Conservation (phyloP, 2,113 vertebrate genomes). For the Corythornis vintsioides region DNA sequence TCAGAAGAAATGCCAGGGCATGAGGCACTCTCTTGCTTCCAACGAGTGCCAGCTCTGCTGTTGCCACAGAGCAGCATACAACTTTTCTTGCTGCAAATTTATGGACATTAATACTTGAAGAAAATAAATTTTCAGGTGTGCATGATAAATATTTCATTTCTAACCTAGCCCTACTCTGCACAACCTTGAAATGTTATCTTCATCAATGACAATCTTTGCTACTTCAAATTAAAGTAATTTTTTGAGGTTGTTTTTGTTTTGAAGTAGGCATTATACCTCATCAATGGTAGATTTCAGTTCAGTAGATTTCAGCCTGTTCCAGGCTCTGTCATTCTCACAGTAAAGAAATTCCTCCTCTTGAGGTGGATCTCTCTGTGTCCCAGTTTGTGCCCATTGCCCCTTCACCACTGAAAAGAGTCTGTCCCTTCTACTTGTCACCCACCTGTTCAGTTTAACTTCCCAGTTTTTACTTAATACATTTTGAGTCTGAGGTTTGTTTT, state of each 20-base stretch:
- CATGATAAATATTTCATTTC: neutral
- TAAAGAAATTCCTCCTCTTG: too few relatives aligned
- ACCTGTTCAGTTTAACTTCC: neutral
- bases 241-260: too few relatives aligned
- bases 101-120: neutral
- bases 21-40: neutral
- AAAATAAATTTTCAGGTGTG: neutral
- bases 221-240: neutral
- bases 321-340: too few relatives aligned
- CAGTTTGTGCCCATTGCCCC: too few relatives aligned
- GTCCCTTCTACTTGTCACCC: too few relatives aligned
- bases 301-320: too few relatives aligned
- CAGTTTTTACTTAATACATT: neutral
- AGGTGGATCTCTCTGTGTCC: too few relatives aligned
- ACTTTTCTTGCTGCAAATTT: neutral
- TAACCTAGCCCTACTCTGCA: neutral
- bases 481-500: neutral
- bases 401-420: too few relatives aligned
- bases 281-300: neutral
- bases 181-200: neutral
- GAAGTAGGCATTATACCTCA: neutral
- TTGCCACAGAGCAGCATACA: neutral
- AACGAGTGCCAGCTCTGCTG: neutral
- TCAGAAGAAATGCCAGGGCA: neutral
- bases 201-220: neutral